Percentiles rank a stretch among this genome's conserved stretches.
Evolutionary conservation across 92 coral and sea anemone species (phyloP).

Genomic region (Muricea muricata): DNA sequence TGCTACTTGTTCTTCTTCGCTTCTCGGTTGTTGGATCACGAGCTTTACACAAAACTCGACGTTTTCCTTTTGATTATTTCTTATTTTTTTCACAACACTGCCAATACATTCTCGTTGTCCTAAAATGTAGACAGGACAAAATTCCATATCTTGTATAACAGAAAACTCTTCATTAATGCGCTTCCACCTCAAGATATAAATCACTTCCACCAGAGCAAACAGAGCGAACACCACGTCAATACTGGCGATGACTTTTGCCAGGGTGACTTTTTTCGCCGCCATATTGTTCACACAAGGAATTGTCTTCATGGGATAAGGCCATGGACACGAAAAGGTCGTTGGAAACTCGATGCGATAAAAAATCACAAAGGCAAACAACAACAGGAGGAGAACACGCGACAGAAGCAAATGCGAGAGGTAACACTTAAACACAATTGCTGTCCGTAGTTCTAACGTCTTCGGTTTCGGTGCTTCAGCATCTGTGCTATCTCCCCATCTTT

Average conservation of each 20-base stretch:
- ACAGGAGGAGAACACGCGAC: background rate
- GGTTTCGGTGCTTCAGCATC: background rate
- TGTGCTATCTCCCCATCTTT: background rate
- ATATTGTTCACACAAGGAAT: background rate
- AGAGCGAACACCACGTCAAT: background rate
- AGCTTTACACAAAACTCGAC: background rate
- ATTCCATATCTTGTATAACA: background rate
- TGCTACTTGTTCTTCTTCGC: background rate
- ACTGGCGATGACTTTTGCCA: background rate
- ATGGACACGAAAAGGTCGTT: background rate
- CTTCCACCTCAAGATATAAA: background rate
- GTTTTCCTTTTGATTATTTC: background rate
- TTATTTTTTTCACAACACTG: background rate
- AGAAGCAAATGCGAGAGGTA: background rate
- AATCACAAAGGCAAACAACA: background rate
- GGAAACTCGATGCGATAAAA: background rate
- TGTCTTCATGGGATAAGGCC: background rate
- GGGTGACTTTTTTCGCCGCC: background rate
- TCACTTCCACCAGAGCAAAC: background rate
- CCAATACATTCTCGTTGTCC: background rate
- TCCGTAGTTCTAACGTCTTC: background rate
- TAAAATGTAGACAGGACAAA: background rate
- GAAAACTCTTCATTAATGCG: background rate
- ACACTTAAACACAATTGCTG: background rate
- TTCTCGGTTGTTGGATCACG: background rate